These are phyloP conservation scores for Rhysida immarginata DNA, from an alignment of 1,140 invertebrate genomes.

Conservation along the genomic window DNA sequence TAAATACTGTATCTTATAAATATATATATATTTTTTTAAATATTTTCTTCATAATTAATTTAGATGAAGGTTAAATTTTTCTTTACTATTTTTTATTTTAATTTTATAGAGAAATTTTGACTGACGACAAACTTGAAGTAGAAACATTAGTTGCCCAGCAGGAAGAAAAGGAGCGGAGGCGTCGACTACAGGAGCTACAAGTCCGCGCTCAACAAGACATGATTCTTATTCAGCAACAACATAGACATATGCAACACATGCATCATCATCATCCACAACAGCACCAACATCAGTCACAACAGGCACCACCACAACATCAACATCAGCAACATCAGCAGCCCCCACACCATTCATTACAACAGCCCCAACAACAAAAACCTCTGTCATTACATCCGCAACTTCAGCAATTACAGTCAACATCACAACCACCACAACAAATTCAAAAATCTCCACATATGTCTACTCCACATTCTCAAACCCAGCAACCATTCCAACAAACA, in stretches of 20 bases:
- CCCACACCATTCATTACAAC: not conserved
- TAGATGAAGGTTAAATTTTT: too few relatives aligned
- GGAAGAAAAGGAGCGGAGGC: slow-evolving; percentile 68
- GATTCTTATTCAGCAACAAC: slow-evolving; percentile 14
- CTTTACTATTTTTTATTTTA: too few relatives aligned
- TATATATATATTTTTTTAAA: too few relatives aligned
- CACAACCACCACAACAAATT: too few relatives aligned
- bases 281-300: not conserved
- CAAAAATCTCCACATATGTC: too few relatives aligned
- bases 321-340: not conserved
- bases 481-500: too few relatives aligned
- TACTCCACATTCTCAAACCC: too few relatives aligned
- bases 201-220: slow-evolving; percentile 15
- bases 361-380: too few relatives aligned
- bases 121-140: slow-evolving; percentile 78
- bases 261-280: slow-evolving; percentile 20
- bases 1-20: too few relatives aligned
- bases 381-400: not conserved
- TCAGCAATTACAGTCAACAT: too few relatives aligned
- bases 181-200: slow-evolving; percentile 26
- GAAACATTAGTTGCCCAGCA: slow-evolving; percentile 79
- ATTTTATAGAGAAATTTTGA: slow-evolving; percentile 64
- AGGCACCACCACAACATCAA: too few relatives aligned
- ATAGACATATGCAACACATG: slow-evolving; percentile 17
- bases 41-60: too few relatives aligned